Conservation (phyloP, 2,113 vertebrate species). For the Lontra canadensis region DNA sequence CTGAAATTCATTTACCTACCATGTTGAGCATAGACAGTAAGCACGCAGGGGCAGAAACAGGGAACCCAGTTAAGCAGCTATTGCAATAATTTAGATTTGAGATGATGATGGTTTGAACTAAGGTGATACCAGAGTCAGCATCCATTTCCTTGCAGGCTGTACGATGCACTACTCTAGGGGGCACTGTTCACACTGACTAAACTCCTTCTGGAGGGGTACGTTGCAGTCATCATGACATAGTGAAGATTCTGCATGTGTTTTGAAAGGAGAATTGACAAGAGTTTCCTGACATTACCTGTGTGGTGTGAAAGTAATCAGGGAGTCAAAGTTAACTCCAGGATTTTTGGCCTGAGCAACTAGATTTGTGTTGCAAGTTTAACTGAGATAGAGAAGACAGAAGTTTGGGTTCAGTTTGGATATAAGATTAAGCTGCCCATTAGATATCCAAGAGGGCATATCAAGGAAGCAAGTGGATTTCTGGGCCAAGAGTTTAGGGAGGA, state of each 20-base stretch:
- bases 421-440: neutral
- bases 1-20: neutral
- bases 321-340: neutral
- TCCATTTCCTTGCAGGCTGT: no score
- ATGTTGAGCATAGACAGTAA: neutral
- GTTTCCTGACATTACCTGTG: neutral
- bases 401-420: neutral
- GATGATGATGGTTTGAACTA: neutral
- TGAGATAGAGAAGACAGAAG: neutral
- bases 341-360: neutral
- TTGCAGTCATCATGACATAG: neutral
- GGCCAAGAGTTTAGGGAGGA: neutral
- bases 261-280: neutral
- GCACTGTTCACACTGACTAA: neutral
- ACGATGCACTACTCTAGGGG: no score
- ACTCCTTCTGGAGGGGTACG: neutral
- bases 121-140: neutral
- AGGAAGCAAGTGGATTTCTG: neutral
- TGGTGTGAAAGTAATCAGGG: neutral
- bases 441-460: neutral
- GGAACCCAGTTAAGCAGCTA: neutral
- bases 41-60: neutral
- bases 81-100: neutral
- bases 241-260: neutral
- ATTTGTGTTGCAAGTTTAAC: neutral